Conservation (phyloP, 1,140 invertebrate genomes). For the Drosophila nannoptera region DNA sequence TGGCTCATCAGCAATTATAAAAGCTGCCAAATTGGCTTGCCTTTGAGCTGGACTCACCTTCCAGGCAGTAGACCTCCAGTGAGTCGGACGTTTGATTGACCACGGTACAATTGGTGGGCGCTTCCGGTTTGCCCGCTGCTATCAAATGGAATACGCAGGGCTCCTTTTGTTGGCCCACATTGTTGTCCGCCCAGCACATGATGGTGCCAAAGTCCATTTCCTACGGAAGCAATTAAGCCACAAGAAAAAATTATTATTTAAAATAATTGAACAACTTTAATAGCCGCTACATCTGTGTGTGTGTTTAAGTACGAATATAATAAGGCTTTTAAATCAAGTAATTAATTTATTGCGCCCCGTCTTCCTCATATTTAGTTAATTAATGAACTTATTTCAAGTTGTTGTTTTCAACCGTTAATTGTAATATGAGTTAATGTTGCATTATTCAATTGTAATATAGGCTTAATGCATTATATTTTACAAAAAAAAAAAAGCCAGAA, state of each 20-base stretch:
- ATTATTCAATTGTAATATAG: constrained; percentile 23
- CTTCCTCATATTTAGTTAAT: constrained; percentile 16
- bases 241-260: background rate
- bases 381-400: constrained; percentile 36
- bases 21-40: constrained; percentile 56
- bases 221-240: constrained; percentile 43
- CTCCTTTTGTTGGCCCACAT: constrained; percentile 84
- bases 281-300: no score
- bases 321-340: constrained; percentile 7
- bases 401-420: constrained; percentile 22
- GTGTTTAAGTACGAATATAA: background rate
- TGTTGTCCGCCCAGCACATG: constrained; percentile 84
- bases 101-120: constrained; percentile 88
- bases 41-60: constrained; percentile 78
- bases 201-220: constrained; percentile 87
- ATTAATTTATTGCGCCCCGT: constrained; percentile 8
- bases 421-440: constrained; percentile 32
- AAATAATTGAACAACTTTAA: background rate
- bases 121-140: constrained; percentile 88
- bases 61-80: constrained; percentile 86
- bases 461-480: constrained; percentile 63
- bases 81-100: constrained; percentile 90
- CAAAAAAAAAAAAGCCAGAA: background rate
- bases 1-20: constrained; percentile 75
- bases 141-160: constrained; percentile 88